Base-by-base conservation (phyloP, 2,888 invertebrate genomes). In the Ariolimax columbianus region DNA sequence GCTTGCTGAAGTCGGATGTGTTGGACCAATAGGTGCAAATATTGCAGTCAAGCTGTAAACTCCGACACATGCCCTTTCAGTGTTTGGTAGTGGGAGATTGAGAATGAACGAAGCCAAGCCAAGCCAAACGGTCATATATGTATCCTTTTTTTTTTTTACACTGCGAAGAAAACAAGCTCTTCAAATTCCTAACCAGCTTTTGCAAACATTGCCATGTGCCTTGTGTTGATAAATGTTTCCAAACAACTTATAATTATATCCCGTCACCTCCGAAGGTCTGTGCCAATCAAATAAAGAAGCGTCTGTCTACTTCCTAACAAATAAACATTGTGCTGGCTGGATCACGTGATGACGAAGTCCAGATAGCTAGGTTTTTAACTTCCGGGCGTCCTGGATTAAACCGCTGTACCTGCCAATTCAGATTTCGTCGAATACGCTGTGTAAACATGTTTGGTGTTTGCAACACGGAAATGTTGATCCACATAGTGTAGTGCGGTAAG, bases 321-420 rank as follows among this genome's bases (percentile, higher is more conserved):
- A 75, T 33, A 51, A 30, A 43, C 33, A 0, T 19, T 17, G 1
- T 19, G 75, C 51, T 17, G 6, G 33, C 33, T 11, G 14, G 75
- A 75, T 75, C 75, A 43, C 19, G 33, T 51, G 51, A 51, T 33
- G 51, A 47, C 30, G 19, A 75, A 75, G 75, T 75, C 51, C 75
- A 75, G 51, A 75, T 51, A 75, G 51, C 47, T 51, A 51, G 33
- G 75, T 36, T 33, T 75, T 55, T 75, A 23, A 75, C 75, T 75
- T 51, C 75, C 51, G 75, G 75, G 75, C 47, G 75, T 33, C 51
- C 75, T n/a, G 36, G 33, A 75, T 23, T 33, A 75, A 75, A 73
- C 43, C 11, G n/a, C 33, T 19, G 26, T 51, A 75, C 51, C 75
- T 51, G 75, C 51, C 51, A 19, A 43, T 30, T 9, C 4, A 51